phyloP scores from a whole-genome alignment of 2,113 vertebrate species.

The Holacanthus passer region DNA sequence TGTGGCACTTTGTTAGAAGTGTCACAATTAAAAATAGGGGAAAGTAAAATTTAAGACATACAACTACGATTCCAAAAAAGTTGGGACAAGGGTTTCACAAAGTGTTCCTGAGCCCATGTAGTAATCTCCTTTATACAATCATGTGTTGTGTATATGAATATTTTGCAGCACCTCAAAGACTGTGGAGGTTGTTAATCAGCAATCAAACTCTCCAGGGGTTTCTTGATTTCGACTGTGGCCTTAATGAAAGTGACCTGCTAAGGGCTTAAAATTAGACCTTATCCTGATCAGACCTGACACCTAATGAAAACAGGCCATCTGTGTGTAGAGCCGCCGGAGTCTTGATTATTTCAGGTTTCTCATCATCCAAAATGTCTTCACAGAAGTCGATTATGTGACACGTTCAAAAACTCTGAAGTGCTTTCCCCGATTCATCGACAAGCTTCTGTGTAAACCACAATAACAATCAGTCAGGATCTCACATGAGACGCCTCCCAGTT shows the following conservation, averaged over 20 bases:
- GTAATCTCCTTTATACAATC: too few species aligned
- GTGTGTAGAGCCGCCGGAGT: background rate
- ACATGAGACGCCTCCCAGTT: background rate
- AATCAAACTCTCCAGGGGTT: background rate
- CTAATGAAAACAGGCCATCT: conserved; percentile 1
- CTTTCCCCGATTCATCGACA: background rate
- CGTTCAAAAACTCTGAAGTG: background rate
- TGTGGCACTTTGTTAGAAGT: background rate
- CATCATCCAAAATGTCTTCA: background rate
- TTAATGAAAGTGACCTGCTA: background rate
- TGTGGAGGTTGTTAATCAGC: too few species aligned
- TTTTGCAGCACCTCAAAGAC: too few species aligned
- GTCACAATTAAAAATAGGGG: too few species aligned
- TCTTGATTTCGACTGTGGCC: background rate
- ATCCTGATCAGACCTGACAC: background rate
- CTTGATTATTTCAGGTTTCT: conserved; percentile 38
- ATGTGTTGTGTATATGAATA: too few species aligned
- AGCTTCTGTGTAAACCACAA: conserved; percentile 7
- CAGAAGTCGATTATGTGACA: background rate
- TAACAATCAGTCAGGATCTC: conserved; percentile 10
- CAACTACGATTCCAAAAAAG: too few species aligned
- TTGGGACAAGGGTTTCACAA: too few species aligned
- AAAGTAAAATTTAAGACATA: too few species aligned
- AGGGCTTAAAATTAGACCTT: background rate
- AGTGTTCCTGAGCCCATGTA: too few species aligned